phyloP scores from a whole-genome alignment of 2,888 invertebrate genomes.

The Drosophila melanosoma region DNA sequence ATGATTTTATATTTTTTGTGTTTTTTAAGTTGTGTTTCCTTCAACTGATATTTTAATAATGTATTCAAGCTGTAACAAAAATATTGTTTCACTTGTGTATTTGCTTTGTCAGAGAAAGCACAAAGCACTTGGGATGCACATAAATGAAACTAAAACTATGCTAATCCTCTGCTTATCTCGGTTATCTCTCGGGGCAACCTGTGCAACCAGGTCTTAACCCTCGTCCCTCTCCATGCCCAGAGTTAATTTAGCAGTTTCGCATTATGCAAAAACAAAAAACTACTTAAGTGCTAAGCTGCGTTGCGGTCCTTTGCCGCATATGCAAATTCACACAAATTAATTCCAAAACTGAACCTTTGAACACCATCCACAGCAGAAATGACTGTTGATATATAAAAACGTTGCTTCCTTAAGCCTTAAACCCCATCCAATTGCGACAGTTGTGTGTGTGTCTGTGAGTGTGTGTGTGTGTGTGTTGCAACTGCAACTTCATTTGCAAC shows the following conservation, averaged over 20 bases:
- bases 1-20: neutral
- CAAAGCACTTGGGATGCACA: constrained; percentile 2
- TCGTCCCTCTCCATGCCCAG: constrained; percentile 4
- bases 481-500: constrained; percentile 80
- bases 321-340: constrained; percentile 78
- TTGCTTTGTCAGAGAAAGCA: constrained; percentile 7
- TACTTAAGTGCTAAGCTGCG: constrained; percentile 75
- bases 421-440: constrained; percentile 35
- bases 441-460: constrained; percentile 55
- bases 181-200: constrained; percentile 33
- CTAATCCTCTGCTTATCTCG: constrained; percentile 64
- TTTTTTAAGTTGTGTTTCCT: neutral
- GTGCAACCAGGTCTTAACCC: constrained; percentile 11
- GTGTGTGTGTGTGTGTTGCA: constrained; percentile 62
- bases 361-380: neutral
- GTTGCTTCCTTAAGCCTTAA: neutral
- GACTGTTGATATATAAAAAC: constrained; percentile 14
- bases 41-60: neutral
- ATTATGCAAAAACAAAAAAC: constrained; percentile 75
- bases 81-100: constrained; percentile 1
- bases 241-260: constrained; percentile 68
- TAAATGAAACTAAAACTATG: constrained; percentile 53
- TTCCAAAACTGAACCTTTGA: constrained; percentile 75
- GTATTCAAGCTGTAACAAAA: neutral
- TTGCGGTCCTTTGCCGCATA: constrained; percentile 70